Evolutionary conservation across 53 echinoderm and acorn worm species (phyloP).

Genomic region (Zoroaster sp.): DNA sequence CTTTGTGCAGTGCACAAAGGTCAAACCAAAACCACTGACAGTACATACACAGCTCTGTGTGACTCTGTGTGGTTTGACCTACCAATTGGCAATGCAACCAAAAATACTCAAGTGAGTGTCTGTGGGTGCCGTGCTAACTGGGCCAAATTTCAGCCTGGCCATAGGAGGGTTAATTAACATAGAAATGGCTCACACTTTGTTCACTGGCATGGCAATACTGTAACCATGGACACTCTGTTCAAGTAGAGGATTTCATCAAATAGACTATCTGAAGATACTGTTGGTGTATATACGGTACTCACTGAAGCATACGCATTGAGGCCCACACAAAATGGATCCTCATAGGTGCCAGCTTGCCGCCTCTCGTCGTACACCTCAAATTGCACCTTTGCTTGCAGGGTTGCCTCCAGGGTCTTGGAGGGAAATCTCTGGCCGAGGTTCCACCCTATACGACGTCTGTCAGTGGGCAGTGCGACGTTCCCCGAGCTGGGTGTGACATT

Average conservation of each 20-base stretch:
- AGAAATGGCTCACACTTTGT: too few relatives aligned
- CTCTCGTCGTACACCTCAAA: conserved; percentile 64
- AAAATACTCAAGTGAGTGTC: background rate
- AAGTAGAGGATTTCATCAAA: too few relatives aligned
- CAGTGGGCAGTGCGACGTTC: conserved; percentile 70
- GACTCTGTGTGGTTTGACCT: too few relatives aligned
- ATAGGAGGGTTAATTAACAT: too few relatives aligned
- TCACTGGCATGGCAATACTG: too few relatives aligned
- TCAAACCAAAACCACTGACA: too few relatives aligned
- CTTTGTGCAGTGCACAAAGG: too few relatives aligned
- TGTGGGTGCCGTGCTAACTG: background rate
- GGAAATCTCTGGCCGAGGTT: conserved; percentile 85
- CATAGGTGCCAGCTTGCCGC: conserved; percentile 19
- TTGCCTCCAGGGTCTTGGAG: conserved; percentile 73
- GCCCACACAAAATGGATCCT: conserved; percentile 86
- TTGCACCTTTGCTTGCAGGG: conserved; percentile 76
- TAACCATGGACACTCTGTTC: too few relatives aligned
- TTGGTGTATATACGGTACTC: background rate
- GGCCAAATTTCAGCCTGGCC: too few relatives aligned
- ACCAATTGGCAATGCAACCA: too few relatives aligned
- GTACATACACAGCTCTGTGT: too few relatives aligned
- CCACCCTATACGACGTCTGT: conserved; percentile 80
- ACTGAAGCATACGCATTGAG: conserved; percentile 91
- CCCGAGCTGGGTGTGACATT: conserved; percentile 63
- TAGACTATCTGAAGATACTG: background rate